Evolutionary conservation across 2,797 vertebrate genomes (phyloP), one percentile per base, ranked within the genome.

Genomic region (Paramormyrops hopkinsi): DNA sequence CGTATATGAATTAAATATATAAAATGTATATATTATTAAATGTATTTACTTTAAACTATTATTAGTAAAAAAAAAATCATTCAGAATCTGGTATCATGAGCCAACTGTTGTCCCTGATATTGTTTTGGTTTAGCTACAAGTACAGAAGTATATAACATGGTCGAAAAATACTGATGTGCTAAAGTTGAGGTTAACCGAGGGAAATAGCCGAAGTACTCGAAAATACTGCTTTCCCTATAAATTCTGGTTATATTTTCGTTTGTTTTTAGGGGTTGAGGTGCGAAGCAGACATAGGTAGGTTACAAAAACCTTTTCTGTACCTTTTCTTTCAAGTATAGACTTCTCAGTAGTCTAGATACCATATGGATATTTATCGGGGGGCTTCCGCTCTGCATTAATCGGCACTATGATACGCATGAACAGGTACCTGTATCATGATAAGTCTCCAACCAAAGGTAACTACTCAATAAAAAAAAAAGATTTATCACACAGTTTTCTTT

Each of bases 181-280:
- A 6, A 8, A 79, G 73, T 3, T 79, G 7, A 7, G 19, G 37
- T 79, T 37, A 79, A 33, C 65, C 25, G 9, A 65, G 25, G 62
- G 11, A 69, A 69, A 69, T 33, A 14, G 11, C 65, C 0, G 3
- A 69, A 69, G 2, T 33, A 69, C 29, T 33, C 11, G 11, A 33
- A 69, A 69, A 69, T 69, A 33, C 25, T 1, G 65, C 12, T 69
- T 33, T 37, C 29, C 8, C 65, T 17, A 73, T 37, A 33, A 37
- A 17, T 73, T 73, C 29, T 37, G 65, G 4, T 73, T 73, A 17
- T 65, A 65, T 22, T 44, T 89, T 44, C 14, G 9, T 84, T 88
- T 33, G 88, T 87, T 87, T 50, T 6, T 59, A 95, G 94, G 94
- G 90, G 90, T 33, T 95, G 90, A 62, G 0, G 0, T 96, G 95